A percentile compares a stretch with the other conserved stretches of the same genome.
These are phyloP conservation scores for Melinaea marsaeus DNA, from an alignment of 2,888 invertebrate species.

Conservation along the genomic window DNA sequence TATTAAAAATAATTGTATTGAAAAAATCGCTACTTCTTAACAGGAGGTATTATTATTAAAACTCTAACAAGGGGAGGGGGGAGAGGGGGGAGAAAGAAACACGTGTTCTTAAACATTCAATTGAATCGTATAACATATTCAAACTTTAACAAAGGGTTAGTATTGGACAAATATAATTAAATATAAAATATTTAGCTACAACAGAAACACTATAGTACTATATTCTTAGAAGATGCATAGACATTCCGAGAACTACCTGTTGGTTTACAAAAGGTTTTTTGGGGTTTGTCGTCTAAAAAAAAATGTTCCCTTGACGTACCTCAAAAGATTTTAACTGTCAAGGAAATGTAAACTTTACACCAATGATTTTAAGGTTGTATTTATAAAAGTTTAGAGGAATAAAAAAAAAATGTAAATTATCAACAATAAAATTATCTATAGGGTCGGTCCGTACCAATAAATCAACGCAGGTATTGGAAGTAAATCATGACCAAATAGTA, in stretches of 20 bases:
- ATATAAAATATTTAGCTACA: not conserved
- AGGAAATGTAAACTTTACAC: not conserved
- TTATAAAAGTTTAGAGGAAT: not conserved
- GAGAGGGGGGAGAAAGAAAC: not conserved
- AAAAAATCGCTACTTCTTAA: not conserved
- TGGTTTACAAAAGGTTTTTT: slow-evolving; percentile 22
- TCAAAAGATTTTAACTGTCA: not conserved
- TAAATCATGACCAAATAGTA: slow-evolving; percentile 10
- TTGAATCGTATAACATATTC: not conserved
- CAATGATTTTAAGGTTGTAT: not conserved
- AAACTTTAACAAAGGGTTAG: not conserved
- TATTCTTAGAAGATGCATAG: slow-evolving; percentile 51
- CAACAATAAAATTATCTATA: slow-evolving; percentile 26
- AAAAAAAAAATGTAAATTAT: slow-evolving; percentile 14
- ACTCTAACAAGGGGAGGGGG: not conserved
- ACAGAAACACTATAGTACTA: not conserved
- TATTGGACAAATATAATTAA: not conserved
- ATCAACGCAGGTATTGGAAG: slow-evolving; percentile 25
- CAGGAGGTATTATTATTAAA: not conserved
- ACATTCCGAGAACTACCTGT: slow-evolving; percentile 50
- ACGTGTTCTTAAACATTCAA: not conserved
- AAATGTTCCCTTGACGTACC: not conserved
- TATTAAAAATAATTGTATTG: no score
- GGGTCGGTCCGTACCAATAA: slow-evolving; percentile 23
- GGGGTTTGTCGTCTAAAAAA: not conserved